These are phyloP conservation scores for Bombus pyrosoma DNA, from an alignment of 1,140 invertebrate species.

Conservation along the genomic window DNA sequence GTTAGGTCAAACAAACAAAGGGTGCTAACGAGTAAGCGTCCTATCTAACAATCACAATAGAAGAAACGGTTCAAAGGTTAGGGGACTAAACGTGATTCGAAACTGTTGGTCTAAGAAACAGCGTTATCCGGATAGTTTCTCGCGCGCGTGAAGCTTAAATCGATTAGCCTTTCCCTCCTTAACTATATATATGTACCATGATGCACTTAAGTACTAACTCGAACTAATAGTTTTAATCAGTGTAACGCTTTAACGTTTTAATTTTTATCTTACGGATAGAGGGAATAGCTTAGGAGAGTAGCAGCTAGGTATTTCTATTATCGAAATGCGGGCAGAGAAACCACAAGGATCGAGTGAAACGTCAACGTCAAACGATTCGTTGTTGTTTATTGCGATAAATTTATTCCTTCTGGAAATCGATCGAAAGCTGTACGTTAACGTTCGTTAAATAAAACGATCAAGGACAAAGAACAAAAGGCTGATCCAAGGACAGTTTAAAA, in stretches of 20 bases:
- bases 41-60: conserved; percentile 17
- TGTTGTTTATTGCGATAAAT: neutral
- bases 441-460: conserved; percentile 50
- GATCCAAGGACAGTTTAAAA: conserved; percentile 54
- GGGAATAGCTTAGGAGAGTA: neutral
- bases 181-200: too few species aligned
- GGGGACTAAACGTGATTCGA: neutral
- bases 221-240: neutral
- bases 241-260: neutral
- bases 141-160: neutral
- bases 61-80: neutral
- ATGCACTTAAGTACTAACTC: too few species aligned
- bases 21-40: conserved; percentile 5
- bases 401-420: neutral
- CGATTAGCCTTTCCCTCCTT: neutral
- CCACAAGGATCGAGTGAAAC: too few species aligned
- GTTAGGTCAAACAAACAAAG: conserved; percentile 13
- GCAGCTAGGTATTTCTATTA: neutral
- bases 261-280: neutral
- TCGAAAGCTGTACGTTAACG: conserved; percentile 8
- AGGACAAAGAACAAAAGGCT: conserved; percentile 26
- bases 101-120: neutral
- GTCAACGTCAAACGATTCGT: neutral
- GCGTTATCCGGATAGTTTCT: neutral
- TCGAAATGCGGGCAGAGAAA: neutral